Conservation (phyloP, 2,888 invertebrate genomes). For the Himalopsyche tibetana region DNA sequence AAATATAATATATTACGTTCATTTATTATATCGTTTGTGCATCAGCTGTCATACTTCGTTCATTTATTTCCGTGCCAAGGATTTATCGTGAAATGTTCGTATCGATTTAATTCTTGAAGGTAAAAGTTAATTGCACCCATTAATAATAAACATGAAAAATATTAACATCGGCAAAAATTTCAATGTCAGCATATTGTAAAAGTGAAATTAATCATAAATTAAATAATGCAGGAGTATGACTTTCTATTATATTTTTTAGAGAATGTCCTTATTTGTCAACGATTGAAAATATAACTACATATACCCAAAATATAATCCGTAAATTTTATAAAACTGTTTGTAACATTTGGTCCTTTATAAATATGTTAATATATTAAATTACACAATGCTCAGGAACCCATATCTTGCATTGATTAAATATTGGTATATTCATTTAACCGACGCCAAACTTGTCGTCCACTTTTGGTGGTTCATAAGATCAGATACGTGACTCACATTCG, state of each 20-base stretch:
- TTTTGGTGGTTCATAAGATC: neutral
- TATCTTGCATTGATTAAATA: slow-evolving; percentile 8
- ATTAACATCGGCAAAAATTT: too few relatives aligned
- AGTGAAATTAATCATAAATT: too few relatives aligned
- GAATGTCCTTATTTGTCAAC: too few relatives aligned
- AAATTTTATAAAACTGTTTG: neutral
- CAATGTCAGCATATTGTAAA: too few relatives aligned
- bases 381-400: neutral
- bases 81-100: slow-evolving; percentile 43
- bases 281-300: too few relatives aligned
- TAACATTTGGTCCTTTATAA: neutral
- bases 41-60: slow-evolving; percentile 22
- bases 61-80: slow-evolving; percentile 53
- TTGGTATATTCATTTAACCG: neutral
- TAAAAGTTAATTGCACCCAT: slow-evolving; percentile 54
- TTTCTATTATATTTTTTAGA: too few relatives aligned
- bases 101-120: slow-evolving; percentile 46
- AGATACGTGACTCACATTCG: slow-evolving; percentile 6
- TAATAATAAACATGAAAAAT: neutral
- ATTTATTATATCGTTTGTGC: neutral
- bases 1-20: neutral
- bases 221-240: too few relatives aligned
- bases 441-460: neutral
- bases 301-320: too few relatives aligned
- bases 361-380: neutral